These are phyloP conservation scores for Semnornis frantzii DNA, from an alignment of 2,113 vertebrate species.

Conservation along the genomic window DNA sequence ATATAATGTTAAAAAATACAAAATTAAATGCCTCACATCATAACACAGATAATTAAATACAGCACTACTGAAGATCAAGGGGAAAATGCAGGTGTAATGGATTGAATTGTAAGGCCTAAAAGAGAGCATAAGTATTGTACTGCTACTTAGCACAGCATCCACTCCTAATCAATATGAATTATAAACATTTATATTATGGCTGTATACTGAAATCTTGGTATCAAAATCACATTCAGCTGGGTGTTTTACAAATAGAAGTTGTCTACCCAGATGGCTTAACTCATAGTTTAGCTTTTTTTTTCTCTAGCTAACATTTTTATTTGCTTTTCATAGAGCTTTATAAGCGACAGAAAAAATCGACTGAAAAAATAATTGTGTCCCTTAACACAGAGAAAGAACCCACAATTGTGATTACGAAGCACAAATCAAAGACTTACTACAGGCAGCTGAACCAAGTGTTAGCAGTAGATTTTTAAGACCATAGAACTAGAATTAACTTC, in stretches of 20 bases:
- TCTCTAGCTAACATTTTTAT: neutral
- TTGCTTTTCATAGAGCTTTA: neutral
- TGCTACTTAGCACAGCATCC: neutral
- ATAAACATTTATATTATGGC: neutral
- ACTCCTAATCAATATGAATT: neutral
- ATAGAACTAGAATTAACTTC: neutral
- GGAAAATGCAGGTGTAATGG: neutral
- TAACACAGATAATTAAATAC: neutral
- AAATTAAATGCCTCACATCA: neutral
- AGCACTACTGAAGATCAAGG: neutral
- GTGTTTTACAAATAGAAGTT: neutral
- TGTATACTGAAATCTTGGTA: neutral
- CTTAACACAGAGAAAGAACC: neutral
- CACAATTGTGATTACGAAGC: neutral
- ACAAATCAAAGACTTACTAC: neutral
- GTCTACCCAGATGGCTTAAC: neutral
- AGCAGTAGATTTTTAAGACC: neutral
- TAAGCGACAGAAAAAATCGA: neutral
- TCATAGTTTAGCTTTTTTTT: neutral
- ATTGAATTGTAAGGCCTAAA: neutral
- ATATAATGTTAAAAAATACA: neutral
- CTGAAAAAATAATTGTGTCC: neutral
- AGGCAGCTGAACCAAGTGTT: neutral
- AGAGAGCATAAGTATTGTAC: neutral
- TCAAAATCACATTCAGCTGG: neutral